Evolutionary conservation across 1,140 invertebrate genomes (phyloP).

Genomic region (Eciton burchellii): DNA sequence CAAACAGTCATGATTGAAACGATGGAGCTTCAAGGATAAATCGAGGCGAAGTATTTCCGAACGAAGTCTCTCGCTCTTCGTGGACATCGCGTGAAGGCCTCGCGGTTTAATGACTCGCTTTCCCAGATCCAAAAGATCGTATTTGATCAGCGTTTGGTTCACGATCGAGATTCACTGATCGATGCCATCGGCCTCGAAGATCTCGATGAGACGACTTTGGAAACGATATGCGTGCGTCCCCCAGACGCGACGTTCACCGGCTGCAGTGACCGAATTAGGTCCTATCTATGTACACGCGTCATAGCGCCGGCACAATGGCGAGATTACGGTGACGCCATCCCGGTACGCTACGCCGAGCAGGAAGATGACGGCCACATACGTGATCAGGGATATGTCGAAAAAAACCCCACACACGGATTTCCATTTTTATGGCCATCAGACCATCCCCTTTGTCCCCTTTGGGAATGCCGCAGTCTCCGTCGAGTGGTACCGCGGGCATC

Average conservation of each 20-base stretch:
- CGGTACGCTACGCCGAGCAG: constrained; percentile 68
- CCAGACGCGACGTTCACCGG: constrained; percentile 31
- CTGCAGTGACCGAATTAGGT: constrained; percentile 61
- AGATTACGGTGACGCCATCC: constrained; percentile 69
- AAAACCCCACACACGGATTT: constrained; percentile 56
- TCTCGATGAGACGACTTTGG: not conserved
- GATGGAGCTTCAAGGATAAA: too few relatives aligned
- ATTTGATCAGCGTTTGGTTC: not conserved
- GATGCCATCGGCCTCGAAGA: not conserved
- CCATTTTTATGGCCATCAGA: constrained; percentile 48
- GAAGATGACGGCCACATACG: constrained; percentile 63
- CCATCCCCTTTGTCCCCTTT: constrained; percentile 11
- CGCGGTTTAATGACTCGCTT: too few relatives aligned
- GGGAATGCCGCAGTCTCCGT: not conserved
- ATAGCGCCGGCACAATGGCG: constrained; percentile 70
- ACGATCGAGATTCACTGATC: too few relatives aligned
- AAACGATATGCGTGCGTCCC: constrained; percentile 13
- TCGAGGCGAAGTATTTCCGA: too few relatives aligned
- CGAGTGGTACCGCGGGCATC: constrained; percentile 5
- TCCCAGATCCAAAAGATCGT: not conserved
- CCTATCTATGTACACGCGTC: constrained; percentile 73
- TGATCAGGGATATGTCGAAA: constrained; percentile 33
- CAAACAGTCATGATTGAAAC: too few relatives aligned
- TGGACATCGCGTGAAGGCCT: too few relatives aligned
- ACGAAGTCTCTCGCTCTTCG: too few relatives aligned